phyloP scores from a whole-genome alignment of 2,113 vertebrate species.

The Heterochromis multidens region DNA sequence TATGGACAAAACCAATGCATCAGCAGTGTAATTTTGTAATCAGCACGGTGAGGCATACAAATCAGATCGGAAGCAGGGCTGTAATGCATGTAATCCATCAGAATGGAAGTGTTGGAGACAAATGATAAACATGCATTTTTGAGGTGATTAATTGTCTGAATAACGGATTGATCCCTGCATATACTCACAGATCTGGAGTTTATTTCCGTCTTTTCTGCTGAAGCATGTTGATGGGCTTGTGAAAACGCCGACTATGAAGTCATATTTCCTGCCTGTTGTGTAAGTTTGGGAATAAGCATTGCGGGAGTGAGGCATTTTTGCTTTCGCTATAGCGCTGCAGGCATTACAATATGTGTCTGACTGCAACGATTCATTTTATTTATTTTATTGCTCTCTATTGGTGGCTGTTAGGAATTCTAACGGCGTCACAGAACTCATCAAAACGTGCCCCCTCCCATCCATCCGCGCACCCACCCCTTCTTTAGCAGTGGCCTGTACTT shows the following conservation, averaged over 20 bases:
- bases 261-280: constrained; percentile 20
- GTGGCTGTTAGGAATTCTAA: constrained; percentile 28
- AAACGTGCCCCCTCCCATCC: background rate
- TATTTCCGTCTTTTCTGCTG: constrained; percentile 18
- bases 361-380: constrained; percentile 41
- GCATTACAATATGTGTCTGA: constrained; percentile 36
- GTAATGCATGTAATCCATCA: constrained; percentile 76
- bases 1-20: constrained; percentile 66
- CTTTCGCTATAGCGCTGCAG: background rate
- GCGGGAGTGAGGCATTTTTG: constrained; percentile 5
- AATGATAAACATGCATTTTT: constrained; percentile 71
- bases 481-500: background rate
- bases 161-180: constrained; percentile 59
- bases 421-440: background rate
- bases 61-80: constrained; percentile 67
- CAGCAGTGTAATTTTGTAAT: constrained; percentile 77
- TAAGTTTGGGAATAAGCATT: constrained; percentile 13
- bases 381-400: constrained; percentile 46
- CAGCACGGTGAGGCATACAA: constrained; percentile 71
- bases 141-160: constrained; percentile 70
- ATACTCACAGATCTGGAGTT: constrained; percentile 34
- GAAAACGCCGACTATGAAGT: constrained; percentile 1
- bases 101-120: constrained; percentile 62
- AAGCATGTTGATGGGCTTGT: background rate
- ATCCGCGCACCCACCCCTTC: background rate